These are phyloP conservation scores for Leptogaster cylindrica DNA, from an alignment of 2,888 invertebrate species.

Conservation along the genomic window DNA sequence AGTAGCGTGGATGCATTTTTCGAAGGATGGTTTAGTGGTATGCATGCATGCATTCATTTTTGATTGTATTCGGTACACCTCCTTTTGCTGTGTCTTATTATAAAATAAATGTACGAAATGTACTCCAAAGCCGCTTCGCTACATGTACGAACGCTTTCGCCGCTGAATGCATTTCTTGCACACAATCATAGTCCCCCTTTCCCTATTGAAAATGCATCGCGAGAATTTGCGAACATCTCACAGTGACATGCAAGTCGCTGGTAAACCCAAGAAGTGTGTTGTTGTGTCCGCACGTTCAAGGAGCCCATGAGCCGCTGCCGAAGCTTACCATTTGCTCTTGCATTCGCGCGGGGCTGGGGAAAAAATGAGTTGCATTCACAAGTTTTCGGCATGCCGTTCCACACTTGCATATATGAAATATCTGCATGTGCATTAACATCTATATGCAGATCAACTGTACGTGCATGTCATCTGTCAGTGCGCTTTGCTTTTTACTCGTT, in stretches of 20 bases:
- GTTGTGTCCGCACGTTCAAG: background rate
- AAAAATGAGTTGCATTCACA: slow-evolving; percentile 19
- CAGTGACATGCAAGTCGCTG: slow-evolving; percentile 30
- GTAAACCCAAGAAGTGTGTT: slow-evolving; percentile 1
- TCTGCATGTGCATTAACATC: too few species aligned
- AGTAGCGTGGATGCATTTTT: slow-evolving; percentile 23
- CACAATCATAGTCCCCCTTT: background rate
- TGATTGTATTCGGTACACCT: background rate
- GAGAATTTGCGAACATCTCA: slow-evolving; percentile 8
- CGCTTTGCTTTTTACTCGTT: slow-evolving; percentile 32
- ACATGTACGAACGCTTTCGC: background rate
- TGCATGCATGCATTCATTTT: background rate
- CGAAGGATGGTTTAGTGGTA: background rate
- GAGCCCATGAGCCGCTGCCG: background rate
- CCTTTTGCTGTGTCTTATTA: background rate
- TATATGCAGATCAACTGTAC: background rate
- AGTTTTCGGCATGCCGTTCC: slow-evolving; percentile 14
- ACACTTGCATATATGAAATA: slow-evolving; percentile 14
- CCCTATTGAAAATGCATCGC: slow-evolving; percentile 1
- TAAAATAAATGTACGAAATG: slow-evolving; percentile 28
- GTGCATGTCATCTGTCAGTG: slow-evolving; percentile 35
- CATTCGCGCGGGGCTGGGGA: slow-evolving; percentile 2
- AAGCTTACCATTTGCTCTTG: slow-evolving; percentile 8
- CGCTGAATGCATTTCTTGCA: slow-evolving; percentile 23
- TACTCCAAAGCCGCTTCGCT: background rate